phyloP scores from a whole-genome alignment of 2,888 invertebrate genomes.

The Phasia obesa region DNA sequence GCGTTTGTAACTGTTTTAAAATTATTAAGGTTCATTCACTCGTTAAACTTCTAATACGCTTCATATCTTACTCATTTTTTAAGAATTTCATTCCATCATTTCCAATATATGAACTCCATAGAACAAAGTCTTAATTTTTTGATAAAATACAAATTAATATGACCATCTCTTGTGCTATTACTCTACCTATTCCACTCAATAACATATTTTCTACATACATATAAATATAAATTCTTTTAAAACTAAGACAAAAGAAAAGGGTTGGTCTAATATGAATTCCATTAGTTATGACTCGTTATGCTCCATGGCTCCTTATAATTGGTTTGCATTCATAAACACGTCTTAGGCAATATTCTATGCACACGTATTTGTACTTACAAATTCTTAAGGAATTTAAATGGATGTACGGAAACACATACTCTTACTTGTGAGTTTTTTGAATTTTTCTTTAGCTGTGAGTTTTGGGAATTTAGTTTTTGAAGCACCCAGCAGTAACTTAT shows the following conservation, averaged over 20 bases:
- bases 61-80: too few relatives aligned
- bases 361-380: conserved; percentile 17
- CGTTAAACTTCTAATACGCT: too few relatives aligned
- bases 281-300: conserved; percentile 9
- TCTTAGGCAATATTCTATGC: conserved; percentile 26
- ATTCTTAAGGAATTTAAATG: not conserved
- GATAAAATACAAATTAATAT: too few relatives aligned
- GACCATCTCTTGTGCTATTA: not conserved
- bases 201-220: not conserved
- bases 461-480: too few relatives aligned
- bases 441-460: not conserved
- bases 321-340: conserved; percentile 45
- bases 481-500: not conserved
- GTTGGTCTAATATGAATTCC: conserved; percentile 30
- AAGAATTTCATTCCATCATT: too few relatives aligned
- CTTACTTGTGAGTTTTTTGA: conserved; percentile 5
- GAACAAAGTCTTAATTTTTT: too few relatives aligned
- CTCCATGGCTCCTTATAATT: conserved; percentile 24
- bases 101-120: too few relatives aligned
- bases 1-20: too few relatives aligned
- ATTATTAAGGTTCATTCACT: too few relatives aligned
- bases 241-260: conserved; percentile 22
- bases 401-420: not conserved
- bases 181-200: not conserved
- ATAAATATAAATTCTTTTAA: not conserved